These are phyloP conservation scores for Drosophila melanosoma DNA, from an alignment of 2,888 invertebrate genomes.

Conservation along the genomic window DNA sequence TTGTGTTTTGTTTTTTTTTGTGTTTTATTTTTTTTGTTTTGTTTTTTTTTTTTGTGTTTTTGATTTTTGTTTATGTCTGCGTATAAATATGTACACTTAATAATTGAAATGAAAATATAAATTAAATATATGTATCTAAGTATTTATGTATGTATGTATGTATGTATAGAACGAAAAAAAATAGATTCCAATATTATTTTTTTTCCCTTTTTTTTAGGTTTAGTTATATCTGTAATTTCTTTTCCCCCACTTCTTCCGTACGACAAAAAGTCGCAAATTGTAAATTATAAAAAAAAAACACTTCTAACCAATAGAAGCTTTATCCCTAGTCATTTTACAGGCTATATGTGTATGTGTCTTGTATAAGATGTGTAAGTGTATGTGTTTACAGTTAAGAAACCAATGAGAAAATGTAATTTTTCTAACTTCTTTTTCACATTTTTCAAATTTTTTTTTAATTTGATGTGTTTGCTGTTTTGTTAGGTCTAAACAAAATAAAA, in stretches of 20 bases:
- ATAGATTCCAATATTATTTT: constrained; percentile 10
- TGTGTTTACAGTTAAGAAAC: constrained; percentile 22
- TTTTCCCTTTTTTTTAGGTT: background rate
- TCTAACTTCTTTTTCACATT: no score
- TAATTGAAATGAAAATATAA: constrained; percentile 49
- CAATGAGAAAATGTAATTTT: background rate
- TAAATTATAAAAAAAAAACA: constrained; percentile 25
- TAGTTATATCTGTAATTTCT: background rate
- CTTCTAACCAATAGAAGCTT: constrained; percentile 26
- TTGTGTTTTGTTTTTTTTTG: constrained; percentile 10
- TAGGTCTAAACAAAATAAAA: constrained; percentile 55
- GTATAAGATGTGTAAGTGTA: constrained; percentile 4
- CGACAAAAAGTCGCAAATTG: constrained; percentile 20
- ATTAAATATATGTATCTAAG: constrained; percentile 23
- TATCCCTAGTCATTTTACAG: constrained; percentile 25
- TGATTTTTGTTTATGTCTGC: constrained; percentile 19
- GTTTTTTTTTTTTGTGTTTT: constrained; percentile 10
- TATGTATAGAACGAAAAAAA: constrained; percentile 12
- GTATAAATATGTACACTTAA: constrained; percentile 49
- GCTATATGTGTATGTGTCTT: constrained; percentile 1
- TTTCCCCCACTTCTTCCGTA: constrained; percentile 7
- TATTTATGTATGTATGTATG: constrained; percentile 2
- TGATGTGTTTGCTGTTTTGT: constrained; percentile 23
- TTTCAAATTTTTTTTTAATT: background rate
- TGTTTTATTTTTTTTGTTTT: background rate